Conservation (phyloP, 2,113 vertebrate genomes). For the Marcusenius ussheri region DNA sequence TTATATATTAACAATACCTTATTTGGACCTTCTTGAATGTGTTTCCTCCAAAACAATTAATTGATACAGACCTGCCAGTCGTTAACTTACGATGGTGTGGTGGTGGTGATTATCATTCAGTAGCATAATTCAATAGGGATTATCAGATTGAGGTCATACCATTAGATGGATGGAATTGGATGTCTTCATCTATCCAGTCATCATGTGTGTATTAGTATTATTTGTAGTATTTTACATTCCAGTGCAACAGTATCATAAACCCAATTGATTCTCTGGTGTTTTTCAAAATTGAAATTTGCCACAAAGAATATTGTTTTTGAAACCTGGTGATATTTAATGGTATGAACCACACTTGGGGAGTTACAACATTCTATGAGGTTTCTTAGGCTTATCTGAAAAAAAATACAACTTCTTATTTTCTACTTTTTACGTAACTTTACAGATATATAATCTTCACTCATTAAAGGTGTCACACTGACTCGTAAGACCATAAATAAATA, state of each 20-base stretch:
- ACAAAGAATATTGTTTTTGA: not conserved
- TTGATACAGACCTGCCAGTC: not conserved
- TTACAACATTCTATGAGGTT: not conserved
- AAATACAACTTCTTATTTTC: not conserved
- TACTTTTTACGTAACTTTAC: not conserved
- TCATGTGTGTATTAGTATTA: not conserved
- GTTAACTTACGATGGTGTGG: not conserved
- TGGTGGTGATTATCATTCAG: not conserved
- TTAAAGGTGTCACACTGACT: not conserved
- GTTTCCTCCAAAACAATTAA: not conserved
- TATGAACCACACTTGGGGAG: not conserved
- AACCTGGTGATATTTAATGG: not conserved
- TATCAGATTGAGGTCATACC: not conserved
- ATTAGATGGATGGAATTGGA: not conserved
- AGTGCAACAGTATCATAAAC: not conserved
- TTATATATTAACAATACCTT: not conserved
- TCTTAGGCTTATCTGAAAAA: not conserved
- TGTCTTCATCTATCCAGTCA: not conserved
- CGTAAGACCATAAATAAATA: not conserved
- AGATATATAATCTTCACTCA: not conserved
- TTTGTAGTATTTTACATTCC: not conserved
- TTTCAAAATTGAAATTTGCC: not conserved
- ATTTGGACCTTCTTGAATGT: not conserved
- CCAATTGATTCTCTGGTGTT: not conserved
- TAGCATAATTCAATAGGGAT: not conserved